Conservation (phyloP, 2,113 vertebrate genomes). For the Amazona vittata region DNA sequence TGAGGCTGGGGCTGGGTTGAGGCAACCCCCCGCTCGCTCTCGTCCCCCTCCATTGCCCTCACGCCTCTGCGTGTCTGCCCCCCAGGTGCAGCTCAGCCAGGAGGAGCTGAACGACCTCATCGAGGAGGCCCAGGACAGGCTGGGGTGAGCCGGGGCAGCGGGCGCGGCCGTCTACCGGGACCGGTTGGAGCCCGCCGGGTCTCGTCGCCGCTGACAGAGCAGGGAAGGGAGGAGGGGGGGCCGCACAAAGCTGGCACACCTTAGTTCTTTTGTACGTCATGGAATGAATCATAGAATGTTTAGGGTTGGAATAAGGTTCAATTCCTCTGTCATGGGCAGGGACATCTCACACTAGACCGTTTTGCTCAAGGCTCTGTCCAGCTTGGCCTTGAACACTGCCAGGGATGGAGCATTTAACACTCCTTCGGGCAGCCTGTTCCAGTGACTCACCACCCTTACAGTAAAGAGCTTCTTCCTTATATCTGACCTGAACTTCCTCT, state of each 20-base stretch:
- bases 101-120: conserved; percentile 79
- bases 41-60: neutral
- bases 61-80: neutral
- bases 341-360: neutral
- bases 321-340: neutral
- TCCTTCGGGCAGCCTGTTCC: neutral
- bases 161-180: neutral
- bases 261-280: neutral
- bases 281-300: neutral
- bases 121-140: conserved; percentile 69
- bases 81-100: conserved; percentile 76
- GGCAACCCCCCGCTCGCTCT: accelerated
- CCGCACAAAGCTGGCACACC: neutral
- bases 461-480: neutral
- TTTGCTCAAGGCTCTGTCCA: neutral
- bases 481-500: neutral
- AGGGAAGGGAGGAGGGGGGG: no score
- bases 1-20: neutral
- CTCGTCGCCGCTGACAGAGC: neutral
- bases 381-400: neutral
- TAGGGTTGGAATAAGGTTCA: neutral
- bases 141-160: conserved; percentile 68
- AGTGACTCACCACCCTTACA: neutral
- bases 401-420: neutral
- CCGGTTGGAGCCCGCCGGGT: neutral